Conservation (phyloP, 2,113 vertebrate species). For the Symphodus melops region DNA sequence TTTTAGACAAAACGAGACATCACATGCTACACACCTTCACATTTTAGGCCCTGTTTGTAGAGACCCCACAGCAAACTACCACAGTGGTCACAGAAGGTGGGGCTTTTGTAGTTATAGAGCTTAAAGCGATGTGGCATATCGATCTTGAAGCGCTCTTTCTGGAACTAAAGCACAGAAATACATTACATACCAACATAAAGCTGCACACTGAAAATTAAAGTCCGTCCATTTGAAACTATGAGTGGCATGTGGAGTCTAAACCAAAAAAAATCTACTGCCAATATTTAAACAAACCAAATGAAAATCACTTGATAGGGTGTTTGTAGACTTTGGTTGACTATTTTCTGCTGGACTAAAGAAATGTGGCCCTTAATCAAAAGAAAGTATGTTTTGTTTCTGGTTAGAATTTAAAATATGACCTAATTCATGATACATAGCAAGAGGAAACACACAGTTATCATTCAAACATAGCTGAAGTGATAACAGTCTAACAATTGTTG, state of each 20-base stretch:
- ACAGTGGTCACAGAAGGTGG: conserved; percentile 98
- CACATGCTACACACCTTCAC: conserved; percentile 86
- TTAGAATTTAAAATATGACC: neutral
- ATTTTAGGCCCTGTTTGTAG: conserved; percentile 94
- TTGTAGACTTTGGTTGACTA: too few relatives aligned
- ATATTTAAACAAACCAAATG: neutral
- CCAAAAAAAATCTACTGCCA: neutral
- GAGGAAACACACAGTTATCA: neutral
- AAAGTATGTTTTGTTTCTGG: too few relatives aligned
- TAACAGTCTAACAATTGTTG: neutral
- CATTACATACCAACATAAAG: conserved; percentile 1
- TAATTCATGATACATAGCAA: neutral
- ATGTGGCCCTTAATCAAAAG: too few relatives aligned
- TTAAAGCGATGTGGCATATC: conserved; percentile 98
- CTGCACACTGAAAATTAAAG: neutral
- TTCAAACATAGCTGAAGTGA: neutral
- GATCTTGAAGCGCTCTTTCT: conserved; percentile 99
- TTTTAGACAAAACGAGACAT: neutral
- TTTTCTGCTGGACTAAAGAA: neutral
- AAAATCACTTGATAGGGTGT: too few relatives aligned
- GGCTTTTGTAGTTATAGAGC: conserved; percentile 95
- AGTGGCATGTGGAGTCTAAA: neutral
- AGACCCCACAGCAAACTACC: conserved; percentile 98
- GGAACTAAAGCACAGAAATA: conserved; percentile 85
- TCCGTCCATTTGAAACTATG: neutral